These are phyloP conservation scores for Drosophila neutralis DNA, from an alignment of 2,888 invertebrate species.

Conservation along the genomic window DNA sequence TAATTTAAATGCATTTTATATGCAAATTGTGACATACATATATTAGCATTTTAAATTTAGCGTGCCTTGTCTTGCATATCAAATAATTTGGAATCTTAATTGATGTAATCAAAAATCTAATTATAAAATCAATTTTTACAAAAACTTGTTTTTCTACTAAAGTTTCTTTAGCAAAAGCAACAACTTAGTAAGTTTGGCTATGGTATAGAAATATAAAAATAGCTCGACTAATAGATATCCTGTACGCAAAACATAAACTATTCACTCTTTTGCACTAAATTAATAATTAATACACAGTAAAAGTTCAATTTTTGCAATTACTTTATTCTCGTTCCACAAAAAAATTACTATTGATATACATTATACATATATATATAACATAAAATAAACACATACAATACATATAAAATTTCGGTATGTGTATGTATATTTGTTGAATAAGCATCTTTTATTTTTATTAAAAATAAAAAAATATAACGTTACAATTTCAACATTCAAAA, in stretches of 20 bases:
- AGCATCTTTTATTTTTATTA: slow-evolving; percentile 79
- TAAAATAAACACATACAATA: slow-evolving; percentile 10
- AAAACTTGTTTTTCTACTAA: slow-evolving; percentile 10
- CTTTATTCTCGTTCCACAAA: neutral
- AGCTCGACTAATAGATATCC: neutral
- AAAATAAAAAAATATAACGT: slow-evolving; percentile 83
- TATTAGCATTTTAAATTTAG: neutral
- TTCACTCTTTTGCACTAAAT: neutral
- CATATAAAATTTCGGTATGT: slow-evolving; percentile 6
- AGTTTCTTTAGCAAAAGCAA: neutral
- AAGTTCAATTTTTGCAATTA: slow-evolving; percentile 3
- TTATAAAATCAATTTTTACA: neutral
- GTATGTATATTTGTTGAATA: slow-evolving; percentile 48
- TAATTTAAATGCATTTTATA: neutral
- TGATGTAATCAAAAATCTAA: slow-evolving; percentile 1
- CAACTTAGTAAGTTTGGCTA: neutral
- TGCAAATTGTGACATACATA: slow-evolving; percentile 1
- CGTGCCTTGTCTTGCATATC: neutral
- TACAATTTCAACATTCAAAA: slow-evolving; percentile 82
- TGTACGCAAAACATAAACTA: neutral
- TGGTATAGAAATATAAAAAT: neutral
- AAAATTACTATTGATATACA: slow-evolving; percentile 10
- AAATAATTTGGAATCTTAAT: neutral
- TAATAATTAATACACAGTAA: neutral
- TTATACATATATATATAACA: slow-evolving; percentile 3